Percentiles rank a stretch among this genome's conserved stretches.
phyloP scores from a whole-genome alignment of 2,797 vertebrate species.

The Ciconia nigra region DNA sequence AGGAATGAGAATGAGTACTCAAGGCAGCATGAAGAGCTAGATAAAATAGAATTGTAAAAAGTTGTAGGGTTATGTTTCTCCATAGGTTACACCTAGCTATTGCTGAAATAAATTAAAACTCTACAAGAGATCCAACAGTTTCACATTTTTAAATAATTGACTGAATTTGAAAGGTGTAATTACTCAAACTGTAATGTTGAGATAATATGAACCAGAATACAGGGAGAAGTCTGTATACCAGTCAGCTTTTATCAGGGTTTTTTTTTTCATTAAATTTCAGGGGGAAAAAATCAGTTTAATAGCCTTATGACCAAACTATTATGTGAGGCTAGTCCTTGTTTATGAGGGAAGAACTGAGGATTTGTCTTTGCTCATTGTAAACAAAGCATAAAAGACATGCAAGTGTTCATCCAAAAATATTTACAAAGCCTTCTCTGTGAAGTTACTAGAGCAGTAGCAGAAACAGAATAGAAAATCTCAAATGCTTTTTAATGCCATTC shows the following conservation, averaged over 20 bases:
- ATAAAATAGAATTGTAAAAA: neutral
- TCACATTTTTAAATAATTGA: neutral
- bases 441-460: neutral
- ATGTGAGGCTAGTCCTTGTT: neutral
- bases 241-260: neutral
- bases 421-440: neutral
- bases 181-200: neutral
- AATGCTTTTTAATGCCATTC: neutral
- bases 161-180: neutral
- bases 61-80: neutral
- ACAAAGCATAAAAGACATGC: neutral
- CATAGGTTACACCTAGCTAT: neutral
- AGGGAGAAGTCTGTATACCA: neutral
- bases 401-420: neutral
- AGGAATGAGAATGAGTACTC: neutral
- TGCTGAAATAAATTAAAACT: neutral
- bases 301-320: neutral
- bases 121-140: neutral
- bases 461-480: neutral
- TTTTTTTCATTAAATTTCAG: neutral
- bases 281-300: neutral
- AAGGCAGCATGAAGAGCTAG: neutral
- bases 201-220: neutral
- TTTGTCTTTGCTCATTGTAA: neutral
- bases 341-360: neutral